A percentile compares a stretch with the other conserved stretches of the same genome.
Conservation (phyloP, 2,113 vertebrate species). For the Otocyon megalotis region DNA sequence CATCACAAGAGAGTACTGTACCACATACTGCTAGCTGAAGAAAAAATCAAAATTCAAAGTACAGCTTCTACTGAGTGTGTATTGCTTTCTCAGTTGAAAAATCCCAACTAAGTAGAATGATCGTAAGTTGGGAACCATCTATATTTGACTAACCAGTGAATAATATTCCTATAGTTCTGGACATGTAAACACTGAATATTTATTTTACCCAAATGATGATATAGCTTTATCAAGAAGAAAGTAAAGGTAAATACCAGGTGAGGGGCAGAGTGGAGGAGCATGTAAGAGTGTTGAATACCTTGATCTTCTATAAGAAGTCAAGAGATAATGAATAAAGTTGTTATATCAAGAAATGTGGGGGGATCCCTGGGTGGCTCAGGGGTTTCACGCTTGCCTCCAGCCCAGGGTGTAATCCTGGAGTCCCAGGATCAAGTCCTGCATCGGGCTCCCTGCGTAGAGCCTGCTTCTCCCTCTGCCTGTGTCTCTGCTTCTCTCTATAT, state of each 20-base stretch:
- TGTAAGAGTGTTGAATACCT: neutral
- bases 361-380: too few species aligned
- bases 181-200: neutral
- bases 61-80: neutral
- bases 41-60: neutral
- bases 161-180: neutral
- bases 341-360: neutral
- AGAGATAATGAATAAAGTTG: neutral
- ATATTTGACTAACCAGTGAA: neutral
- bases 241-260: neutral
- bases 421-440: too few species aligned
- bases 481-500: too few species aligned
- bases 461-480: too few species aligned
- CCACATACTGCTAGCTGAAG: neutral
- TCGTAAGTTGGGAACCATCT: neutral
- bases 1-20: neutral
- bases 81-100: neutral
- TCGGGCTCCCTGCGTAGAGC: too few species aligned
- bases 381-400: too few species aligned
- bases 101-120: neutral
- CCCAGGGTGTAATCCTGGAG: too few species aligned
- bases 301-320: neutral
- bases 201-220: neutral
- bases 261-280: accelerated
- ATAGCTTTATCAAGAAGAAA: neutral